Percentiles rank a stretch among this genome's conserved stretches.
Evolutionary conservation across 1,140 invertebrate genomes (phyloP).

Genomic region (Cotesia typhae): DNA sequence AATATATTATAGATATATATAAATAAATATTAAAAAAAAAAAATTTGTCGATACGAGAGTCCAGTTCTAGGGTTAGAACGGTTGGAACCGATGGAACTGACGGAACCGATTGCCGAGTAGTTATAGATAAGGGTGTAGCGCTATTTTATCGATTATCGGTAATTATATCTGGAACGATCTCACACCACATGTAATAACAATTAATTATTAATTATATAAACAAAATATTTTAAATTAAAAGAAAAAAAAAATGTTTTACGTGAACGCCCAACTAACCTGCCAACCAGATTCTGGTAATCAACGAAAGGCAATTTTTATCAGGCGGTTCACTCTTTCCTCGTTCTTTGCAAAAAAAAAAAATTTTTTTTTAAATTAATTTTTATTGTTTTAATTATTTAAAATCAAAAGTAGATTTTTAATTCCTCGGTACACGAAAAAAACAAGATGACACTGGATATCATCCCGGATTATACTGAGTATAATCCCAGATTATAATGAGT

Average conservation of each 20-base stretch:
- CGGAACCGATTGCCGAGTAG: slow-evolving; percentile 50
- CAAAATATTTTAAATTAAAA: slow-evolving; percentile 3
- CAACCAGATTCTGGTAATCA: slow-evolving; percentile 49
- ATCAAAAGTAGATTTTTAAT: too few species aligned
- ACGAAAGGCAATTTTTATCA: slow-evolving; percentile 22
- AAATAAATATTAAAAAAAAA: too few species aligned
- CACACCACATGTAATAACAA: slow-evolving; percentile 43
- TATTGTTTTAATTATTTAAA: neutral
- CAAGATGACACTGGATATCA: too few species aligned
- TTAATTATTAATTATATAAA: neutral
- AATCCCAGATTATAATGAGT: too few species aligned
- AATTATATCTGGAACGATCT: slow-evolving; percentile 52
- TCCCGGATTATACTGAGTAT: too few species aligned
- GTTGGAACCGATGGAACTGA: slow-evolving; percentile 35
- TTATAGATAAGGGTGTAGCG: slow-evolving; percentile 41
- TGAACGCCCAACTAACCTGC: slow-evolving; percentile 56
- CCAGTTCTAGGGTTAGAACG: too few species aligned
- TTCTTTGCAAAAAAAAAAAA: too few species aligned
- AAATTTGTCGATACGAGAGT: too few species aligned
- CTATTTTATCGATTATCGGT: slow-evolving; percentile 42
- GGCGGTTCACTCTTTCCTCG: neutral
- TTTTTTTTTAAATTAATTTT: too few species aligned
- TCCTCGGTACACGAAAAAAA: too few species aligned
- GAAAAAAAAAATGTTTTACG: slow-evolving; percentile 38
- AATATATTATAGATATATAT: too few species aligned